Conservation (phyloP, 2,888 invertebrate genomes). For the Odontomyia ornata region DNA sequence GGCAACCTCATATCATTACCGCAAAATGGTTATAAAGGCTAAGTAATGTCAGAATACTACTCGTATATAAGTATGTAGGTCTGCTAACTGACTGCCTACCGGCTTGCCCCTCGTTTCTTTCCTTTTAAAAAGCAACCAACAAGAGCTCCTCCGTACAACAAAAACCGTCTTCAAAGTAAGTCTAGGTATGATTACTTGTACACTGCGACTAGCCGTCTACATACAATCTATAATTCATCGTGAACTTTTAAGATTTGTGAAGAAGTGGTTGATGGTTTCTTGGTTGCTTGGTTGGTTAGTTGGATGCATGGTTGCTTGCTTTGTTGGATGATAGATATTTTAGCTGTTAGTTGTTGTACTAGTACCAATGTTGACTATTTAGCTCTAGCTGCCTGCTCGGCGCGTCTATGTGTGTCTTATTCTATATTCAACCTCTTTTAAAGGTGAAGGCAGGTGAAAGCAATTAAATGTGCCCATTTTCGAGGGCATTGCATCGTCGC, state of each 20-base stretch:
- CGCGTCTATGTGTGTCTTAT: not conserved
- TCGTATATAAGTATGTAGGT: too few relatives aligned
- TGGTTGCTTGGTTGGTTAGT: not conserved
- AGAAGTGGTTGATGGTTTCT: not conserved
- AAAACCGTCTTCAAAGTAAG: not conserved
- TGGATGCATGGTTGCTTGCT: too few relatives aligned
- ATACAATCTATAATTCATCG: slow-evolving; percentile 30
- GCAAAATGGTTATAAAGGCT: not conserved
- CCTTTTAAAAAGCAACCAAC: too few relatives aligned
- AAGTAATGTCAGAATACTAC: slow-evolving; percentile 8
- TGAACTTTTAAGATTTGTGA: not conserved
- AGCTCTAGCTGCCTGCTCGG: not conserved
- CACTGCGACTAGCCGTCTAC: slow-evolving; percentile 23
- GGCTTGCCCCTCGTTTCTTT: too few relatives aligned
- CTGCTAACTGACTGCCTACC: too few relatives aligned
- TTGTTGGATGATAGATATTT: too few relatives aligned
- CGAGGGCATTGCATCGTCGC: slow-evolving; percentile 31
- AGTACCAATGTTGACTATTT: too few relatives aligned
- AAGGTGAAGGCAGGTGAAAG: slow-evolving; percentile 44
- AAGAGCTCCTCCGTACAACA: too few relatives aligned
- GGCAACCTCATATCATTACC: slow-evolving; percentile 8
- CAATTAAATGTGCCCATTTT: slow-evolving; percentile 34
- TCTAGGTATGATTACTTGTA: not conserved
- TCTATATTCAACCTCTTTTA: slow-evolving; percentile 2
- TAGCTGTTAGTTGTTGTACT: too few relatives aligned